These are phyloP conservation scores for Tetraodon nigroviridis DNA, from an alignment of 2,113 vertebrate genomes.

Conservation along the genomic window DNA sequence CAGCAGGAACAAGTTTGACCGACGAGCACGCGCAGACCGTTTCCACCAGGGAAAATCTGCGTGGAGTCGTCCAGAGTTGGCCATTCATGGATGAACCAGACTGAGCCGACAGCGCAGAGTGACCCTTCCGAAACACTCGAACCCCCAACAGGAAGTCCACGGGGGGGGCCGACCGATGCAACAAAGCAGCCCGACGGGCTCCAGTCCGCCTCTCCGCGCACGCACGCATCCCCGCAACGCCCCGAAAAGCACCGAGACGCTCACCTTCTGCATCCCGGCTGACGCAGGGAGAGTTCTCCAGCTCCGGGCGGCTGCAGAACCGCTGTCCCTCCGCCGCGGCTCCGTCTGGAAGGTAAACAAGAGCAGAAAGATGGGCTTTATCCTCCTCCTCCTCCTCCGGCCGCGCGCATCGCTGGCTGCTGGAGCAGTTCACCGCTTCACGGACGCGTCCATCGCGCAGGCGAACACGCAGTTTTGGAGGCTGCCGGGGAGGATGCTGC, in stretches of 20 bases:
- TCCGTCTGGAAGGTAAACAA: slow-evolving; percentile 55
- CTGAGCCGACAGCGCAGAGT: slow-evolving; percentile 8
- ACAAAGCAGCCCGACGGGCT: slow-evolving; percentile 52
- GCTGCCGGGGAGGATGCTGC: slow-evolving; percentile 64
- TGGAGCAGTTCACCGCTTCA: slow-evolving; percentile 46
- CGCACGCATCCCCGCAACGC: slow-evolving; percentile 45
- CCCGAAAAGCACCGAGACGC: slow-evolving; percentile 40
- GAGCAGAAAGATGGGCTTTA: slow-evolving; percentile 1
- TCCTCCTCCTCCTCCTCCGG: slow-evolving; percentile 32
- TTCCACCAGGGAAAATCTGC: too few relatives aligned
- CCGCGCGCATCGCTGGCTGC: slow-evolving; percentile 25
- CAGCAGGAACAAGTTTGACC: too few relatives aligned
- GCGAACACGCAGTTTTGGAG: slow-evolving; percentile 62
- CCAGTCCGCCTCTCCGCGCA: slow-evolving; percentile 11
- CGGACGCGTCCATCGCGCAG: slow-evolving; percentile 52
- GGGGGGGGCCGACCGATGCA: slow-evolving; percentile 28
- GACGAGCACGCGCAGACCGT: too few relatives aligned
- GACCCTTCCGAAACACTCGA: slow-evolving; percentile 13
- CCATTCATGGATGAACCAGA: not conserved
- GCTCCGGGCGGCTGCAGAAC: slow-evolving; percentile 49
- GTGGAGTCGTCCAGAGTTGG: not conserved
- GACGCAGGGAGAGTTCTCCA: slow-evolving; percentile 62
- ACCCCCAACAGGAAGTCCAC: slow-evolving; percentile 26
- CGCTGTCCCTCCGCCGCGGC: slow-evolving; percentile 45
- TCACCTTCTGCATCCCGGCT: slow-evolving; percentile 59